phyloP scores from a whole-genome alignment of 2,888 invertebrate species.

The Oxytorus armatus region DNA sequence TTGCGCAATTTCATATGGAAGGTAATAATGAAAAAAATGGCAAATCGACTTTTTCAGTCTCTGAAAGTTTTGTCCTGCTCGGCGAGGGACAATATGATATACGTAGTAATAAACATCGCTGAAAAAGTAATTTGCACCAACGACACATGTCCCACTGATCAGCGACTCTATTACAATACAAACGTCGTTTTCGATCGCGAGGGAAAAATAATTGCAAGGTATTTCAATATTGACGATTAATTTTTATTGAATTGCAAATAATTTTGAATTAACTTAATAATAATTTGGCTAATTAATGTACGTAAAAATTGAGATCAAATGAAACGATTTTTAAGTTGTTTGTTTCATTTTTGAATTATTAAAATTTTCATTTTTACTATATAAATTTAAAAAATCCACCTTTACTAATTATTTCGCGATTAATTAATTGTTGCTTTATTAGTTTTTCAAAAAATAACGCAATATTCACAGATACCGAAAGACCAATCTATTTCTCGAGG shows the following conservation, averaged over 20 bases:
- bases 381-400: not conserved
- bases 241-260: conserved; percentile 77
- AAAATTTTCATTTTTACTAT: not conserved
- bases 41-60: conserved; percentile 74
- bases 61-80: conserved; percentile 83
- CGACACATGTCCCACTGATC: conserved; percentile 78
- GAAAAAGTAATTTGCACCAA: conserved; percentile 82
- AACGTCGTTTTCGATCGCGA: conserved; percentile 86
- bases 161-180: conserved; percentile 84
- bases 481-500: conserved; percentile 85
- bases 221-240: conserved; percentile 69
- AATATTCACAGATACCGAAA: conserved; percentile 84
- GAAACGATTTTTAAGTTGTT: not conserved
- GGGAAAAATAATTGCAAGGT: conserved; percentile 86
- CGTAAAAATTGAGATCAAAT: not conserved
- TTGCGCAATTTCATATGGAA: not conserved
- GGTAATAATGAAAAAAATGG: not conserved
- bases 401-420: not conserved
- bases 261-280: conserved; percentile 66
- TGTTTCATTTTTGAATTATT: not conserved
- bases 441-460: not conserved
- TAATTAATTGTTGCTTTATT: not conserved
- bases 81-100: conserved; percentile 83
- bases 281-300: conserved; percentile 62
- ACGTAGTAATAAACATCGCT: conserved; percentile 85